phyloP scores from a whole-genome alignment of 2,797 vertebrate genomes.

The Syndactyla subalaris region DNA sequence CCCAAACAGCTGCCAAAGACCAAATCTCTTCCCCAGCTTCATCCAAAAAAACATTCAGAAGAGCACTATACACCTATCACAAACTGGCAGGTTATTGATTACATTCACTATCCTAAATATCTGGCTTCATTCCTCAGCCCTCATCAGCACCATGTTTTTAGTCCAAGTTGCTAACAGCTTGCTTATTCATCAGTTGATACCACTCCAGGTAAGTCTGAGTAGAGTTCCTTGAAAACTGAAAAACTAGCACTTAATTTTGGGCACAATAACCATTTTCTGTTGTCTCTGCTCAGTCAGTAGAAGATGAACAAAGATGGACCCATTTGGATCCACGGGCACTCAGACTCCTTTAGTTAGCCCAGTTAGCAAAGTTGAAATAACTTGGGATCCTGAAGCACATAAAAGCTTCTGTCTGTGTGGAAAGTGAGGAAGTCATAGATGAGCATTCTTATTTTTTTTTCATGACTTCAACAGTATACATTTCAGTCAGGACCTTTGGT shows the following conservation, averaged over 20 bases:
- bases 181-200: slow-evolving; percentile 39
- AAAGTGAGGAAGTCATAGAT: not conserved
- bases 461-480: not conserved
- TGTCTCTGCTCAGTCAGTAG: not conserved
- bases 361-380: not conserved
- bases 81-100: slow-evolving; percentile 51
- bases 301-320: not conserved
- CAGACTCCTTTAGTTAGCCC: not conserved
- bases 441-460: not conserved
- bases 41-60: slow-evolving; percentile 43
- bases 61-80: not conserved
- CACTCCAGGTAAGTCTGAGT: not conserved
- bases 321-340: not conserved
- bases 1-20: slow-evolving; percentile 20
- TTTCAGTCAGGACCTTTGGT: not conserved
- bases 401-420: not conserved
- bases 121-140: slow-evolving; percentile 29
- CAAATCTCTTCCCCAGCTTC: slow-evolving; percentile 12
- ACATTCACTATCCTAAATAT: not conserved
- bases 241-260: not conserved
- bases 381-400: not conserved
- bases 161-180: slow-evolving; percentile 21
- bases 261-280: not conserved
- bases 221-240: not conserved
- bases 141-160: slow-evolving; percentile 25